Evolutionary conservation across 2,113 vertebrate species (phyloP).

Genomic region (Campylomormyrus tamandua): DNA sequence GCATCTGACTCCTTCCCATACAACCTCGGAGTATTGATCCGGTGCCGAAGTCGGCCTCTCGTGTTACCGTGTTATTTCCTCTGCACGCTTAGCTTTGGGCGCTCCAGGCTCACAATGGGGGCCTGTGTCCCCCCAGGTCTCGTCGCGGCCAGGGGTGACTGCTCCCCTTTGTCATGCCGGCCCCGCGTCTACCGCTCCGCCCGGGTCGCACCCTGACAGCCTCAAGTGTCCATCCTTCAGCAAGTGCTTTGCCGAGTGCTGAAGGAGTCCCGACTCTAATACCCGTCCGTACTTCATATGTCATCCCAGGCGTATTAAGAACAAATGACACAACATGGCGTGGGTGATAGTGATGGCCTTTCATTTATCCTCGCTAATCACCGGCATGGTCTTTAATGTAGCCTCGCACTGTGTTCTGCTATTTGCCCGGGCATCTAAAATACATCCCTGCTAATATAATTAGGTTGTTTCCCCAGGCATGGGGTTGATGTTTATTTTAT

Average conservation of each 20-base stretch:
- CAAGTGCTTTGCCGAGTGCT: slow-evolving; percentile 65
- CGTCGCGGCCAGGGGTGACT: slow-evolving; percentile 34
- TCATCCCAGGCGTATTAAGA: slow-evolving; percentile 81
- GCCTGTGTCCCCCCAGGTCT: slow-evolving; percentile 46
- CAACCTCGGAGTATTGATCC: slow-evolving; percentile 29
- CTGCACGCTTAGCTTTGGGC: not conserved
- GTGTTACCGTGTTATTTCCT: slow-evolving; percentile 31
- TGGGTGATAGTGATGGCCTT: slow-evolving; percentile 77
- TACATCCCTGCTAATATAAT: not conserved
- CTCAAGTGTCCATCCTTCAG: slow-evolving; percentile 71
- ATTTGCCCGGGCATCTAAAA: not conserved
- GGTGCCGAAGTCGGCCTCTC: slow-evolving; percentile 32
- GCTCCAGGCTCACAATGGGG: slow-evolving; percentile 39
- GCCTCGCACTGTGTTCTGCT: not conserved
- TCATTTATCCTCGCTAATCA: slow-evolving; percentile 42
- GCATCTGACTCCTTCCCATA: slow-evolving; percentile 10
- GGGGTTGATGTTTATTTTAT: not conserved
- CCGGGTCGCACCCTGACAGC: slow-evolving; percentile 68
- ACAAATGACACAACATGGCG: slow-evolving; percentile 93
- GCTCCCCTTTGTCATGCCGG: slow-evolving; percentile 22
- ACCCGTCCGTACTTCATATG: slow-evolving; percentile 76
- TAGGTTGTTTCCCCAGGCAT: not conserved
- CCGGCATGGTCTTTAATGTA: not conserved
- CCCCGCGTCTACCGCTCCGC: not conserved
- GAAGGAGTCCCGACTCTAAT: slow-evolving; percentile 75